Conservation (phyloP, 2,888 invertebrate genomes). For the Gandaritis pyraliata region DNA sequence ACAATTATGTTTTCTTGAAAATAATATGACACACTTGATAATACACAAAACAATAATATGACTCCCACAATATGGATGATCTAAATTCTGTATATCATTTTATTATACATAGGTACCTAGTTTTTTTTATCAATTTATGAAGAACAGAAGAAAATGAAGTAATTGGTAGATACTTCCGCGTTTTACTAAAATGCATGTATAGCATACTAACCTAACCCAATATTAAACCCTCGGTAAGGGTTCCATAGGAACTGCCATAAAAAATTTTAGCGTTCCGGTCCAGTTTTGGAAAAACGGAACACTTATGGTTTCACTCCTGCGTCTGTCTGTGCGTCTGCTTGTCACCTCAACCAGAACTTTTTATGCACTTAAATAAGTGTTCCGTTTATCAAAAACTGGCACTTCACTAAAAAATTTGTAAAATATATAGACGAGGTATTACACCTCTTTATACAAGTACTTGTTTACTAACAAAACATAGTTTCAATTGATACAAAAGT, state of each 20-base stretch:
- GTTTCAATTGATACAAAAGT: conserved; percentile 6
- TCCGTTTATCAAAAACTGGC: no score
- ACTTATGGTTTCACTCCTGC: no score
- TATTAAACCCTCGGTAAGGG: no score
- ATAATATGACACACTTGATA: not conserved
- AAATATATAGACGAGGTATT: no score
- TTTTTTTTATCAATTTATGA: conserved; percentile 1
- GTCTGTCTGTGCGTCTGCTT: no score
- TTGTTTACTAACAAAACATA: not conserved
- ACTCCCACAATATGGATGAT: conserved; percentile 6
- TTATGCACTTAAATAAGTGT: no score
- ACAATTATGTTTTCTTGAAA: not conserved
- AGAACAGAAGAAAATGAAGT: conserved; percentile 7
- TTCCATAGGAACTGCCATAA: no score
- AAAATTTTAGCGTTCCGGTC: no score
- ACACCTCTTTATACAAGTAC: no score
- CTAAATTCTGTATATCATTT: not conserved
- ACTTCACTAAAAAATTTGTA: no score
- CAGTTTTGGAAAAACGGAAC: no score
- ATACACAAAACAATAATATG: not conserved
- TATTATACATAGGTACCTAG: not conserved
- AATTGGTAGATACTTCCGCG: not conserved
- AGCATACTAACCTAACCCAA: not conserved
- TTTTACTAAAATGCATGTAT: conserved; percentile 22
- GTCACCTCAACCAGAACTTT: no score